These are phyloP conservation scores for Aleiodes sp. DNA, from an alignment of 1,140 invertebrate species.

Conservation along the genomic window DNA sequence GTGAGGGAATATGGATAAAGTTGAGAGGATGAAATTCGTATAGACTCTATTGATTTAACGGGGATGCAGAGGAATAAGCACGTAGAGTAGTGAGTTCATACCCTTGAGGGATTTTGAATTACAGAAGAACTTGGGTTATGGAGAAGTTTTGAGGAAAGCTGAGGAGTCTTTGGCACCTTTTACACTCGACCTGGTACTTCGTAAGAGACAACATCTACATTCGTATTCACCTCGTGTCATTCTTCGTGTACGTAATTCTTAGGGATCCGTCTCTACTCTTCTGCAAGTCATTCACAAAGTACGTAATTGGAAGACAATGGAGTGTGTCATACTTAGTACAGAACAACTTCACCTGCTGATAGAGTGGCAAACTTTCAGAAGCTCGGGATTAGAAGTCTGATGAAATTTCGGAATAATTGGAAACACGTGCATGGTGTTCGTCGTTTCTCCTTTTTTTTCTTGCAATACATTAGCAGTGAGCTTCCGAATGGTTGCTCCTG, in stretches of 20 bases:
- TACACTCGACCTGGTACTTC: background rate
- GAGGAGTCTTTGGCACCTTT: background rate
- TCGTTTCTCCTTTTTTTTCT: too few species aligned
- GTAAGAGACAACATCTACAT: background rate
- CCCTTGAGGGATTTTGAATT: background rate
- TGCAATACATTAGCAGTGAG: too few species aligned
- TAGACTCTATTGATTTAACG: background rate
- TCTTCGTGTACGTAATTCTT: background rate
- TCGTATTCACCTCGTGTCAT: background rate
- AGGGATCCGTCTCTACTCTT: background rate
- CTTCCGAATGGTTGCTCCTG: too few species aligned
- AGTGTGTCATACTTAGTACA: too few species aligned
- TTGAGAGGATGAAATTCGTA: background rate
- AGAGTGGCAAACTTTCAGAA: too few species aligned
- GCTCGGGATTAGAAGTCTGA: too few species aligned
- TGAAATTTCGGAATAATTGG: too few species aligned
- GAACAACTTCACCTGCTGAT: too few species aligned
- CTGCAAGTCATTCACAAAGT: background rate
- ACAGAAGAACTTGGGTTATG: background rate
- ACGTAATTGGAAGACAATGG: background rate
- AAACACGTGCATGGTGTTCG: too few species aligned
- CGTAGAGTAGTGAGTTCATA: constrained; percentile 6
- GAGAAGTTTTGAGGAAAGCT: background rate
- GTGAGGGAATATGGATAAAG: background rate
- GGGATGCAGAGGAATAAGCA: background rate